phyloP scores from a whole-genome alignment of 2,888 invertebrate species.

The Tipula confusa region DNA sequence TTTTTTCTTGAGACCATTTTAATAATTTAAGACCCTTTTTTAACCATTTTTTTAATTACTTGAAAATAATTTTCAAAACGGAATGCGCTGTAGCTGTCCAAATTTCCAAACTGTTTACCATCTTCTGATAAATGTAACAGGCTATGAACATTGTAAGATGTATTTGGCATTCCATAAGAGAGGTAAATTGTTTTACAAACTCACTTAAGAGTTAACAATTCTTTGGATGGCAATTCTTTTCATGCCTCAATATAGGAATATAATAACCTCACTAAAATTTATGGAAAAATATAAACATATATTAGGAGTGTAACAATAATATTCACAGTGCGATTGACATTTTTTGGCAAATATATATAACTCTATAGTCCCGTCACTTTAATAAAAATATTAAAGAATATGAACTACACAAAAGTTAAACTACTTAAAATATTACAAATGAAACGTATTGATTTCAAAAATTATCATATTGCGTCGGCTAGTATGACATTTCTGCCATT shows the following conservation, averaged over 20 bases:
- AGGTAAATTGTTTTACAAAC: constrained; percentile 30
- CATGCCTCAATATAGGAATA: constrained; percentile 35
- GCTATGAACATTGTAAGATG: constrained; percentile 34
- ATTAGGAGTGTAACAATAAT: no score
- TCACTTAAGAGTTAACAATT: constrained; percentile 21
- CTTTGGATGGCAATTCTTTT: constrained; percentile 31
- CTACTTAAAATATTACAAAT: no score
- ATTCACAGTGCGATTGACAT: no score
- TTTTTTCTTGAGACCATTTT: neutral
- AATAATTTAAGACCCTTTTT: constrained; percentile 28
- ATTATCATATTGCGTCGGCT: no score
- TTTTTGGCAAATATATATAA: no score
- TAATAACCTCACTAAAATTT: no score
- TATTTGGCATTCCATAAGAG: constrained; percentile 33
- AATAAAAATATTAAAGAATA: no score
- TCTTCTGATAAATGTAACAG: constrained; percentile 34
- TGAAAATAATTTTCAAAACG: constrained; percentile 34
- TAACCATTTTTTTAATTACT: constrained; percentile 30
- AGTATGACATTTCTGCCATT: no score
- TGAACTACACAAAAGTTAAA: no score
- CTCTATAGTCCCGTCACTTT: no score
- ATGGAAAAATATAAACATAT: no score
- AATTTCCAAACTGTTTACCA: constrained; percentile 31
- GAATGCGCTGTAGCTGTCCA: constrained; percentile 32
- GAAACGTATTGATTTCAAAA: no score